Evolutionary conservation across 2,797 vertebrate species (phyloP), one percentile per base, ranked within the genome.

Genomic region (Serranus cabrilla): DNA sequence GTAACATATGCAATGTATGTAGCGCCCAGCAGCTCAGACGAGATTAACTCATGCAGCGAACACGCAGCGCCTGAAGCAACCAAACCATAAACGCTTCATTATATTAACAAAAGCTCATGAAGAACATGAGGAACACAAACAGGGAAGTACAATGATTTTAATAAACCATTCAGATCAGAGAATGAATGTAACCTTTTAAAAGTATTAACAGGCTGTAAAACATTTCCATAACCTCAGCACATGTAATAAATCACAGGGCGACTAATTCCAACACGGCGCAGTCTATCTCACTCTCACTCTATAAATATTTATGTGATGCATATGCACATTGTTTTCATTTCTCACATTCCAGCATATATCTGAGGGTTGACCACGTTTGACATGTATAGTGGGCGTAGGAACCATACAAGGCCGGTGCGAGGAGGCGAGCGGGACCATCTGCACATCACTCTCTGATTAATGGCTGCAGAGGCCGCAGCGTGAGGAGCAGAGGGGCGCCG

Each of bases 371-470:
- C 43, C 40, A n/a, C 66, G 10, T 71, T 6, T 62, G 65, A 81
- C 34, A 56, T 31, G 63, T 17, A 40, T 16, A 14, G 13, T 59
- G 60, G 61, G 47, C 52, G 70, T 45, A 51, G 43, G 43, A 80
- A 43, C 51, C 60, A 64, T 16, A 46, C 51, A 64, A 75, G 55
- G 73, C 27, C 5, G 27, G 43, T 43, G 50, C 2, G 7, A 75
- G 61, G 67, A 68, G 62, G 69, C 9, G 58, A 83, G 40, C 11
- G 2, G 58, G 50, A 61, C 70, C 80, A 77, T 72, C 80, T 75
- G 65, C 31, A 71, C 59, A 64, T 74, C 55, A 43, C 46, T n/a
- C 40, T 42, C 67, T 83, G 81, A 89, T 84, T 74, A 83, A 89
- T 78, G 71, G 73, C 49, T 55, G 61, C 64, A 60, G 50, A 70